Percentiles rank a stretch among this genome's conserved stretches.
Conservation (phyloP, 1,140 invertebrate species). For the Drosophila sproati region DNA sequence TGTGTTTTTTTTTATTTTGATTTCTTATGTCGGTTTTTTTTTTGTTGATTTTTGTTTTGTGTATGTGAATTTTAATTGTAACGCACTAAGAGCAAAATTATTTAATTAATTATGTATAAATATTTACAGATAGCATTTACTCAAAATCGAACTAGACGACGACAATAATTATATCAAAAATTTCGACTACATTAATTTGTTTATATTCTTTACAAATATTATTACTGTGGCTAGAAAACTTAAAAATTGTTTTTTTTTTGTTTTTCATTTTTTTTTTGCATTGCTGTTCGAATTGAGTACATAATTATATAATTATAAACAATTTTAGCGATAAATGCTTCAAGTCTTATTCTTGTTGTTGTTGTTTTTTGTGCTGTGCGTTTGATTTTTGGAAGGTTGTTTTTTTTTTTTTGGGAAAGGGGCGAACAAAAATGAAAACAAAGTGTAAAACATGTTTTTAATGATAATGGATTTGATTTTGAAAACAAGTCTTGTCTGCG, state of each 20-base stretch:
- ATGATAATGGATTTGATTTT: constrained; percentile 4
- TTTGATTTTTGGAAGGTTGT: constrained; percentile 13
- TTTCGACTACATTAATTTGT: constrained; percentile 69
- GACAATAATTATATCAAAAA: constrained; percentile 36
- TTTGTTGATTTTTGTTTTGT: constrained; percentile 41
- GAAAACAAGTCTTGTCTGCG: constrained; percentile 42
- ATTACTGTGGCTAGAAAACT: background rate
- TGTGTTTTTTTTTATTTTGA: constrained; percentile 36
- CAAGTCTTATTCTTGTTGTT: constrained; percentile 70
- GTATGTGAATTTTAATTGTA: constrained; percentile 34
- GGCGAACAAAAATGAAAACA: background rate
- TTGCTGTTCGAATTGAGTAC: constrained; percentile 75
- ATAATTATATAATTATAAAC: constrained; percentile 41
- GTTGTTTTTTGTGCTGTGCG: constrained; percentile 43
- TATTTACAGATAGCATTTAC: constrained; percentile 56
- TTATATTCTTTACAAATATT: constrained; percentile 17
- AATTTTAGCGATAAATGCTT: constrained; percentile 74
- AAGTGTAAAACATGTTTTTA: background rate
- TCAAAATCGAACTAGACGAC: constrained; percentile 37
- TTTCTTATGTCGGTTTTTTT: constrained; percentile 38
- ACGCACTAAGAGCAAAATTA: constrained; percentile 45
- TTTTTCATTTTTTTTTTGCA: constrained; percentile 43
- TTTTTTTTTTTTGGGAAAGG: constrained; percentile 11
- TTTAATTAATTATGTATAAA: constrained; percentile 46
- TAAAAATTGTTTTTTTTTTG: background rate